Evolutionary conservation across 1,140 invertebrate species (phyloP).

Genomic region (Saxidomus purpurata): DNA sequence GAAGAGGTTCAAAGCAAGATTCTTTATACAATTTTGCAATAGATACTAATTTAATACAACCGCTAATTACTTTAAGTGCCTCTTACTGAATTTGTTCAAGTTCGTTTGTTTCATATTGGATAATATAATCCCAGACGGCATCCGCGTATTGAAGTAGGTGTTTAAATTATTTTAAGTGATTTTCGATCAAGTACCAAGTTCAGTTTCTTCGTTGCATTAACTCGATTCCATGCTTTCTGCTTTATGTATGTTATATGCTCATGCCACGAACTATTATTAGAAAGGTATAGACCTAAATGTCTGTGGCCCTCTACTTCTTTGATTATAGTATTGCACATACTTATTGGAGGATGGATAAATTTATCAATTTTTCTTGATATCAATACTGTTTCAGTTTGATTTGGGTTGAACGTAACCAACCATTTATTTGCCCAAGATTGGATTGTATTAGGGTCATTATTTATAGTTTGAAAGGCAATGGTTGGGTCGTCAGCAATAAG

Average conservation of each 20-base stretch:
- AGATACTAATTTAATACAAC: background rate
- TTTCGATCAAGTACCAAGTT: background rate
- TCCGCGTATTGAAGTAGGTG: slow-evolving; percentile 34
- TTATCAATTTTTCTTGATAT: no score
- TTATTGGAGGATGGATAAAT: background rate
- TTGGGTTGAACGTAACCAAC: no score
- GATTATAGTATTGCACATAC: background rate
- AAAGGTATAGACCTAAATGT: background rate
- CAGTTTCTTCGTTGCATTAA: background rate
- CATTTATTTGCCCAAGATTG: no score
- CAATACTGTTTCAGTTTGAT: no score
- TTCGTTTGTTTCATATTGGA: background rate
- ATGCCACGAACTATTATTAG: background rate
- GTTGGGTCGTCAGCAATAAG: no score
- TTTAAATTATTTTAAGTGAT: slow-evolving; percentile 29
- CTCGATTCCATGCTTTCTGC: background rate
- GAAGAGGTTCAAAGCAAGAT: background rate
- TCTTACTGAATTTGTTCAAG: slow-evolving; percentile 32
- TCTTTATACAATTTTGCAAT: slow-evolving; percentile 2
- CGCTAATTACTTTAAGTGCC: background rate
- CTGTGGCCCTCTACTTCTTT: no score
- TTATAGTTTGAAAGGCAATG: no score
- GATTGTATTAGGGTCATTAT: no score
- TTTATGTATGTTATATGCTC: slow-evolving; percentile 14
- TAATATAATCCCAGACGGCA: background rate